A percentile compares a stretch with the other conserved stretches of the same genome.
phyloP scores from a whole-genome alignment of 2,888 invertebrate species.

The Gastrophysa polygoni region DNA sequence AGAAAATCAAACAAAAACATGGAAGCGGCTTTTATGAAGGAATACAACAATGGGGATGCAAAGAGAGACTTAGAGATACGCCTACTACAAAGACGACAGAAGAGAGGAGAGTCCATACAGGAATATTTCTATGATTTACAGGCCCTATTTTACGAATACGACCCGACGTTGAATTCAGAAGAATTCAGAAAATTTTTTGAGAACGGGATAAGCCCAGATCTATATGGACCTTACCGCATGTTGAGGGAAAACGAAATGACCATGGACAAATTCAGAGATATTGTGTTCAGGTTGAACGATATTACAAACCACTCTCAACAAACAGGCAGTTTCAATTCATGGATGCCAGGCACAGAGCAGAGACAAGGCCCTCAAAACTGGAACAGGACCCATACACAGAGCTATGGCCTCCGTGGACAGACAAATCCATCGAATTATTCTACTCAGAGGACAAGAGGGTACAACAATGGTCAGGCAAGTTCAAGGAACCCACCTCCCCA shows the following conservation, averaged over 20 bases:
- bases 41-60: neutral
- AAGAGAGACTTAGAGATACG: neutral
- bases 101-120: neutral
- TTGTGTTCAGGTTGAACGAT: neutral
- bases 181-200: constrained; percentile 9
- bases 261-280: neutral
- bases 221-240: neutral
- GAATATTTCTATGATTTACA: constrained; percentile 2
- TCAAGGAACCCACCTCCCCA: neutral
- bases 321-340: neutral
- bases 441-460: no score
- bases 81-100: neutral
- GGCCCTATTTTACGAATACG: constrained; percentile 1
- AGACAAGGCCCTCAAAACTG: no score
- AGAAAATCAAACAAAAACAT: neutral
- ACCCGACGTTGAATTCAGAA: neutral
- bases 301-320: neutral
- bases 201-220: neutral
- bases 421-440: neutral
- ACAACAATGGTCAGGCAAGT: neutral
- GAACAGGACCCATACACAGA: neutral
- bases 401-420: neutral
- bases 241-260: neutral
- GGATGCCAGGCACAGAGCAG: no score
- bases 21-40: neutral